Conservation (phyloP, 1,140 invertebrate genomes). For the Amyelois transitella region DNA sequence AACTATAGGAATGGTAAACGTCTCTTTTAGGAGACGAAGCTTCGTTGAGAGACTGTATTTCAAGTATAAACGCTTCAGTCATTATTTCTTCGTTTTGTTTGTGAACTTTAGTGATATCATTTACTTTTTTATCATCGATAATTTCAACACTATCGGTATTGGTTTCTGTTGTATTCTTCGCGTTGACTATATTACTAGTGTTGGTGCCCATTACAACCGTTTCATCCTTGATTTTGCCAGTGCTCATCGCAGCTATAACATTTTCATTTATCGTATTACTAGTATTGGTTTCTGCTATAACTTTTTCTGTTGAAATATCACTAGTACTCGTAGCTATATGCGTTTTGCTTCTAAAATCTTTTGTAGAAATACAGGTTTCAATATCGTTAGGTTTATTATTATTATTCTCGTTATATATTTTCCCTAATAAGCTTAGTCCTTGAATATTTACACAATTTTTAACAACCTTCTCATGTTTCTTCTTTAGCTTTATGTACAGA, state of each 20-base stretch:
- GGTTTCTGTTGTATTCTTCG: background rate
- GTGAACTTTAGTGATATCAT: background rate
- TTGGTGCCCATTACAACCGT: background rate
- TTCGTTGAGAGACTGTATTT: background rate
- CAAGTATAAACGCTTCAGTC: background rate
- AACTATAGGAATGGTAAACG: background rate
- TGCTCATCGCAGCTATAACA: background rate
- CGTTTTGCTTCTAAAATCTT: background rate
- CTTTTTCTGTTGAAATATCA: background rate
- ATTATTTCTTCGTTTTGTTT: background rate
- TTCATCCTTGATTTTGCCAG: background rate
- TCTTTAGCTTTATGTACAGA: constrained; percentile 37
- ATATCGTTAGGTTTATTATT: constrained; percentile 1
- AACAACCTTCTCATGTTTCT: constrained; percentile 35
- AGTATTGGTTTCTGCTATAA: background rate
- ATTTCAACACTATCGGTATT: background rate
- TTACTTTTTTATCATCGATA: constrained; percentile 1
- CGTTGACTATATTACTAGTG: background rate
- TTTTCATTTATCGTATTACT: background rate
- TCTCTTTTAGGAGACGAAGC: background rate
- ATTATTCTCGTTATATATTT: constrained; percentile 37
- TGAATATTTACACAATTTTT: constrained; percentile 21
- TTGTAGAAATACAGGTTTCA: background rate
- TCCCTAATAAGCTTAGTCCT: constrained; percentile 39
- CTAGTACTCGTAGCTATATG: background rate